Evolutionary conservation across 2,113 vertebrate species (phyloP).

Genomic region (Myiozetetes cayanensis): DNA sequence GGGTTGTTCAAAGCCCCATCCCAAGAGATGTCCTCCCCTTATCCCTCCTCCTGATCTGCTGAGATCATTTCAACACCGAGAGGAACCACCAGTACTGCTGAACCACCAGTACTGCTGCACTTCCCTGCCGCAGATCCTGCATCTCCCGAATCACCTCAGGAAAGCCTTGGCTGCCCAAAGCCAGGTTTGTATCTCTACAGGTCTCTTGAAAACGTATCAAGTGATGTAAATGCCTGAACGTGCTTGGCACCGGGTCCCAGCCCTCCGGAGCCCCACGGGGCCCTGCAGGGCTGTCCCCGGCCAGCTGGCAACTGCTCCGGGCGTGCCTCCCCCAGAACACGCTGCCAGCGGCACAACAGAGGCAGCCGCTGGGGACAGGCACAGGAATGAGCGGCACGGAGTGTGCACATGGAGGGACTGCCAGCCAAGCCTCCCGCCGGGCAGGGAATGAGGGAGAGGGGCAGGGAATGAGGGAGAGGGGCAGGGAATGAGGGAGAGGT

Average conservation of each 20-base stretch:
- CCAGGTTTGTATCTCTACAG: background rate
- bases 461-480: no score
- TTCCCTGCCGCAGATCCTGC: background rate
- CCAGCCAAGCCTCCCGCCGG: background rate
- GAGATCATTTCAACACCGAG: background rate
- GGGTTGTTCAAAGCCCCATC: background rate
- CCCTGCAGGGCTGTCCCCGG: background rate
- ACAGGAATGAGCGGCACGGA: background rate
- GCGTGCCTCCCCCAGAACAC: background rate
- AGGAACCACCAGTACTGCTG: background rate
- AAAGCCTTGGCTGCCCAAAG: background rate
- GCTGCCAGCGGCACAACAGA: background rate
- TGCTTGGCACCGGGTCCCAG: background rate
- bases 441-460: accelerated
- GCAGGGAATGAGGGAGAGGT: background rate
- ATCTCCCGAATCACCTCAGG: background rate
- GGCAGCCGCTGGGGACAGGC: background rate
- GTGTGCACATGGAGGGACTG: background rate
- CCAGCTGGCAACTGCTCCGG: background rate
- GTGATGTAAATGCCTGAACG: background rate
- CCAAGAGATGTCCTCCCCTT: background rate
- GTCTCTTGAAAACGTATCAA: background rate
- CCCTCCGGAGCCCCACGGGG: background rate
- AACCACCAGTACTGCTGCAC: background rate
- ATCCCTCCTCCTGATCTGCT: background rate